phyloP scores from a whole-genome alignment of 1,140 invertebrate species.

The Drosophila willistoni region DNA sequence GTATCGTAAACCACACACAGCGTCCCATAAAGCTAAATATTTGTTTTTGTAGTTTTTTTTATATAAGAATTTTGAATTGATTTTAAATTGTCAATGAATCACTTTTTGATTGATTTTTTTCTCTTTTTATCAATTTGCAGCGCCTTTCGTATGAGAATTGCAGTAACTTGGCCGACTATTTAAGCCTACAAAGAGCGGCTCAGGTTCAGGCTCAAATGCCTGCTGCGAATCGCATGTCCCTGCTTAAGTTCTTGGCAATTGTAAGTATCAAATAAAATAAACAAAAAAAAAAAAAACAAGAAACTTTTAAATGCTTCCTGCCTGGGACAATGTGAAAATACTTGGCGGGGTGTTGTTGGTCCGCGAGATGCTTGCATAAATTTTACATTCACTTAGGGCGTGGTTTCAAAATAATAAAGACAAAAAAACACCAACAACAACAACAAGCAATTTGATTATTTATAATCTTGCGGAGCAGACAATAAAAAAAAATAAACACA shows the following conservation, averaged over 20 bases:
- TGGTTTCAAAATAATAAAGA: slow-evolving; percentile 14
- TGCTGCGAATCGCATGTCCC: slow-evolving; percentile 83
- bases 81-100: slow-evolving; percentile 46
- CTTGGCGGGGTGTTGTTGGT: slow-evolving; percentile 38
- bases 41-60: slow-evolving; percentile 36
- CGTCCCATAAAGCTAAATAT: slow-evolving; percentile 57
- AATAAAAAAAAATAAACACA: slow-evolving; percentile 20
- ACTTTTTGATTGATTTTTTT: slow-evolving; percentile 25
- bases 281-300: slow-evolving; percentile 20
- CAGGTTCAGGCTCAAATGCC: slow-evolving; percentile 43
- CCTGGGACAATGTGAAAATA: slow-evolving; percentile 63
- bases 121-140: slow-evolving; percentile 42
- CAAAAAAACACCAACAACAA: slow-evolving; percentile 37
- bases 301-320: slow-evolving; percentile 53
- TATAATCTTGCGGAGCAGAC: slow-evolving; percentile 53
- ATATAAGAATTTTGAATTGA: slow-evolving; percentile 63
- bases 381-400: slow-evolving; percentile 59
- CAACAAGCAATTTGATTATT: slow-evolving; percentile 58
- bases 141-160: slow-evolving; percentile 72
- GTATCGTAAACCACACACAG: slow-evolving; percentile 67
- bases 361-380: slow-evolving; percentile 60
- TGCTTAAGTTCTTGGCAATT: slow-evolving; percentile 87
- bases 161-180: slow-evolving; percentile 76
- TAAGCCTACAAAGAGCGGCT: slow-evolving; percentile 64
- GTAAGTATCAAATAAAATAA: slow-evolving; percentile 84